phyloP scores from a whole-genome alignment of 2,113 vertebrate genomes.

The Anguilla japonica region DNA sequence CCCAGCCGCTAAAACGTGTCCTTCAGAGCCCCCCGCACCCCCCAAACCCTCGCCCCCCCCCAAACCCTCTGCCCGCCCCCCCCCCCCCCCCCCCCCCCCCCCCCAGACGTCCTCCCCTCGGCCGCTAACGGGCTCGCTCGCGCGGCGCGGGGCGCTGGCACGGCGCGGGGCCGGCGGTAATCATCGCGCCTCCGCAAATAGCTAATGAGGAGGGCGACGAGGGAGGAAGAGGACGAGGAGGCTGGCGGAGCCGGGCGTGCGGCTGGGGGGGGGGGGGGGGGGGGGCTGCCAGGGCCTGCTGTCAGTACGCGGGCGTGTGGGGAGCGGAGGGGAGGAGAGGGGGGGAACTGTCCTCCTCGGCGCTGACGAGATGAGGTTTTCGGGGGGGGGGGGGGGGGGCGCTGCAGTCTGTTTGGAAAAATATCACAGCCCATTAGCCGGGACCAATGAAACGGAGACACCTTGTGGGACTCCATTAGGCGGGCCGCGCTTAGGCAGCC shows the following conservation, averaged over 20 bases:
- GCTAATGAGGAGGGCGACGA: conserved; percentile 64
- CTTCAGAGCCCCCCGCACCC: conserved; percentile 40
- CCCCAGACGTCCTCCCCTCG: conserved; percentile 46
- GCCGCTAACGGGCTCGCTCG: conserved; percentile 14
- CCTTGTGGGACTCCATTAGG: conserved; percentile 94
- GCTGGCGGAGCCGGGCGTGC: conserved; percentile 43
- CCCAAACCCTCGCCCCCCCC: background rate
- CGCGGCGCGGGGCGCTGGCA: conserved; percentile 43
- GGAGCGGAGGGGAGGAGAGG: conserved; percentile 49
- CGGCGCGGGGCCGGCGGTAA: conserved; percentile 58
- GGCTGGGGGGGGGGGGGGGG: conserved; percentile 35
- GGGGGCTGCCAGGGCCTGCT: conserved; percentile 39
- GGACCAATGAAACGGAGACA: conserved; percentile 89
- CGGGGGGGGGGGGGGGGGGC: conserved; percentile 67
- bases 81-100: background rate
- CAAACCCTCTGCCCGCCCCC: too few species aligned
- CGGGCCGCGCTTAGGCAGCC: conserved; percentile 83
- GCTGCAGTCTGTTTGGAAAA: conserved; percentile 82
- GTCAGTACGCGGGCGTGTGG: conserved; percentile 47
- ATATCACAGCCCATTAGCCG: conserved; percentile 93
- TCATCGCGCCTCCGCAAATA: conserved; percentile 61
- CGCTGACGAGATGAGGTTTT: conserved; percentile 75
- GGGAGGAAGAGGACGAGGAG: conserved; percentile 43
- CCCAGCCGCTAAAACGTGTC: conserved; percentile 60
- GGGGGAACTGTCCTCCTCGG: conserved; percentile 50